These are phyloP conservation scores for Drosophila mojavensis DNA, from an alignment of 1,140 invertebrate species.

Conservation along the genomic window DNA sequence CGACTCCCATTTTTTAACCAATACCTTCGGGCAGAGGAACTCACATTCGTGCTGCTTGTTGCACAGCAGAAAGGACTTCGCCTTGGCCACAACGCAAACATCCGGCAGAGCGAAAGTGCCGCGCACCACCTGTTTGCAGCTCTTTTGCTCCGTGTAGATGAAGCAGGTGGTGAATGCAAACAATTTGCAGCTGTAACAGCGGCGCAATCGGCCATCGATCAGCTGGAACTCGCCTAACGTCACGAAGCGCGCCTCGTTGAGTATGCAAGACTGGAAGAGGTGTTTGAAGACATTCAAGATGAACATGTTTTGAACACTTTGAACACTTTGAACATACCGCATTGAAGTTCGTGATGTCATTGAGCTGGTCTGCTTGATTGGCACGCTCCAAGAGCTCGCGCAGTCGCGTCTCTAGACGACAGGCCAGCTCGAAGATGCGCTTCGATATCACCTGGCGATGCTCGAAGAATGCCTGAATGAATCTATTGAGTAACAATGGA, in stretches of 20 bases:
- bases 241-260: slow-evolving; percentile 33
- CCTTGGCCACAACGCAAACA: slow-evolving; percentile 31
- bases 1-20: slow-evolving; percentile 21
- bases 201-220: slow-evolving; percentile 17
- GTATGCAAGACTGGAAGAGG: slow-evolving; percentile 22
- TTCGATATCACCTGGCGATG: slow-evolving; percentile 35
- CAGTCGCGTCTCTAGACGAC: slow-evolving; percentile 33
- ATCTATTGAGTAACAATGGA: slow-evolving; percentile 25
- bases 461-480: slow-evolving; percentile 31
- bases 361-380: slow-evolving; percentile 50
- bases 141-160: slow-evolving; percentile 40
- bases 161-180: slow-evolving; percentile 48
- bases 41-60: slow-evolving; percentile 45
- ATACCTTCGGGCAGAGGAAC: slow-evolving; percentile 13
- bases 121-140: slow-evolving; percentile 28
- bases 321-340: slow-evolving; percentile 24
- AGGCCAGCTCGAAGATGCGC: slow-evolving; percentile 20
- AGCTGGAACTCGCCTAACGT: slow-evolving; percentile 27
- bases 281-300: background rate
- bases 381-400: slow-evolving; percentile 35
- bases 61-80: slow-evolving; percentile 42
- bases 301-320: no score
- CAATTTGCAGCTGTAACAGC: slow-evolving; percentile 42
- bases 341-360: slow-evolving; percentile 46
- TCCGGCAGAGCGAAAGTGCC: slow-evolving; percentile 46